phyloP scores from a whole-genome alignment of 2,888 invertebrate species.

The Sphaeridia pumilis region DNA sequence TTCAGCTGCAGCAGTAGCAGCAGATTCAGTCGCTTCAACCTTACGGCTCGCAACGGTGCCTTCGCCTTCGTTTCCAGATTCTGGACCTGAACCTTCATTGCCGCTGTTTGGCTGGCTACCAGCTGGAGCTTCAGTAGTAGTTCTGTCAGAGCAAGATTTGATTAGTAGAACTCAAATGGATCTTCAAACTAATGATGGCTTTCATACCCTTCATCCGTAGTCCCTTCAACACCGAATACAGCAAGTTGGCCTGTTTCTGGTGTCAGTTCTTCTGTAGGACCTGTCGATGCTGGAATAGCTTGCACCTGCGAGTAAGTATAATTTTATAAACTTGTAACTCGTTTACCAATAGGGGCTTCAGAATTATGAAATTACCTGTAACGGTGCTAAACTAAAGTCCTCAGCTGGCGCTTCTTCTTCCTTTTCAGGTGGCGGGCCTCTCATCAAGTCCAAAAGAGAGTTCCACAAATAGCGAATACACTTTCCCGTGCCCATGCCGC shows the following conservation, averaged over 20 bases:
- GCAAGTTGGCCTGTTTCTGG: slow-evolving; percentile 32
- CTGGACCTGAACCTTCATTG: slow-evolving; percentile 16
- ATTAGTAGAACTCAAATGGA: too few species aligned
- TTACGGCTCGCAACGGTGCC: slow-evolving; percentile 21
- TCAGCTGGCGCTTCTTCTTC: slow-evolving; percentile 51
- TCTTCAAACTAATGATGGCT: neutral
- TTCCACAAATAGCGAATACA: slow-evolving; percentile 50
- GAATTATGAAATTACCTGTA: slow-evolving; percentile 16
- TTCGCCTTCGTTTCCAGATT: slow-evolving; percentile 23
- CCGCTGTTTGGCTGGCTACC: slow-evolving; percentile 15
- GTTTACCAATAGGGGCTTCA: neutral
- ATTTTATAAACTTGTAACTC: neutral
- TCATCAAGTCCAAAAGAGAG: slow-evolving; percentile 47
- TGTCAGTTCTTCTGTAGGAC: slow-evolving; percentile 37
- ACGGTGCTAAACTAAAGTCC: slow-evolving; percentile 20
- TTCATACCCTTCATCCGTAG: slow-evolving; percentile 28
- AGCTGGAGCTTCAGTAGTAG: slow-evolving; percentile 13
- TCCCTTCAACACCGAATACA: slow-evolving; percentile 41
- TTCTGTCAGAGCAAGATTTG: too few species aligned
- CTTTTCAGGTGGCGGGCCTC: slow-evolving; percentile 67
- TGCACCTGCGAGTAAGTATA: slow-evolving; percentile 10
- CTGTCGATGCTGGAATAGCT: slow-evolving; percentile 24
- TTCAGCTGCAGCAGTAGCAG: slow-evolving; percentile 65
- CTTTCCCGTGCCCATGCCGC: slow-evolving; percentile 63
- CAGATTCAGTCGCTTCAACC: slow-evolving; percentile 44